Evolutionary conservation across 2,113 vertebrate species (phyloP).

Genomic region (Paedocypris sp.): DNA sequence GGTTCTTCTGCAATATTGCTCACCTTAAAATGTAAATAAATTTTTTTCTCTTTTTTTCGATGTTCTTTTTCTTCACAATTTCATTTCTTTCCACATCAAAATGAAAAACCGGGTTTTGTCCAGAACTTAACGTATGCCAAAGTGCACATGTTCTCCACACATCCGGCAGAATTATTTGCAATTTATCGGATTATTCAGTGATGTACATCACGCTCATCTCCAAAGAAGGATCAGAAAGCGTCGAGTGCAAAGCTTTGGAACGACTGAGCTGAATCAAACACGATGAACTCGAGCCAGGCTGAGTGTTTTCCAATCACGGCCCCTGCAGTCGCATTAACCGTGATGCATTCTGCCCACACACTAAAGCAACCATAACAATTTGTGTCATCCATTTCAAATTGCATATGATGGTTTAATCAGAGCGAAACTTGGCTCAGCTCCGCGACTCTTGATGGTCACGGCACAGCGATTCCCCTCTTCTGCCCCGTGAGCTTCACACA

Average conservation of each 20-base stretch:
- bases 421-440: constrained; percentile 54
- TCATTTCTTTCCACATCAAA: no score
- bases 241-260: constrained; percentile 11
- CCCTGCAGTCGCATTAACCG: constrained; percentile 31
- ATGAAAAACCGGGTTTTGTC: no score
- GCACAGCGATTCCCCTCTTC: constrained; percentile 55
- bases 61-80: no score
- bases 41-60: no score
- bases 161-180: no score
- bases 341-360: constrained; percentile 21
- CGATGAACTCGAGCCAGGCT: constrained; percentile 14
- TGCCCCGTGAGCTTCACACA: constrained; percentile 47
- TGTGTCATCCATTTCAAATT: constrained; percentile 57
- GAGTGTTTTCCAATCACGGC: constrained; percentile 41
- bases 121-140: no score
- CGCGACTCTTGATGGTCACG: constrained; percentile 59
- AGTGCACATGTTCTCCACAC: no score
- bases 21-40: no score
- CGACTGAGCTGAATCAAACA: constrained; percentile 17
- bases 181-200: no score
- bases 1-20: no score
- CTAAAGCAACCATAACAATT: constrained; percentile 53
- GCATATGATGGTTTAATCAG: constrained; percentile 69
- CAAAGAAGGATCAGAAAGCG: no score
- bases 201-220: no score